Evolutionary conservation across 2,797 vertebrate genomes (phyloP), one percentile per base, ranked within the genome.

Genomic region (Galago senegalensis): DNA sequence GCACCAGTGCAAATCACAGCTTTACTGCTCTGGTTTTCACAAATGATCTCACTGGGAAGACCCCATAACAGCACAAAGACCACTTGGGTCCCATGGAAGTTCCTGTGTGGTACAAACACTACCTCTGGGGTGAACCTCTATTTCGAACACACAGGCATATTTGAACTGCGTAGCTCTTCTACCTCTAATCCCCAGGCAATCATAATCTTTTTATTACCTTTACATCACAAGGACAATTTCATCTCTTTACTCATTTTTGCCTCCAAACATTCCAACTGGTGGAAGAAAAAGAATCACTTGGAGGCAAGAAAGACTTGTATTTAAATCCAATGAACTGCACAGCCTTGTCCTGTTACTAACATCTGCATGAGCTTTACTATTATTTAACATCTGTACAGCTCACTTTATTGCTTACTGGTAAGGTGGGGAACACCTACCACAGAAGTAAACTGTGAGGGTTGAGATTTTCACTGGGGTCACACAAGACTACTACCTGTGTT

Each of bases 401-500:
- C 27, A 18, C 20, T 75, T 27, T 12, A 27, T 1, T 29, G 63
- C 2, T 25, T 29, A 17, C 7, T 4, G 23, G n/a, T 58, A 14
- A 65, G 43, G 53, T 0, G 21, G 75, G 58, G 17, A 34, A 3
- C 21, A 43, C 25, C 29, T 20, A 6, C 29, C 12, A 67, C 25
- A 29, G 17, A 23, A 21, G 75, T 1, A 2, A 75, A 16, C 0
- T 1, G 43, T 17, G 46, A 73, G 58, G n/a, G 10, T 9, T 27
- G 23, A 16, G 1, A 5, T 4, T 65, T 16, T 29, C 67, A 21
- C 43, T 6, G 87, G 61, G 21, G 20, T 20, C n/a, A 7, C 2
- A 61, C 10, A 9, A 9, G n/a, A 23, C 5, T 1, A 5, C 0
- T 0, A 2, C 61, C 27, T 11, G 56, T 5, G 61, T 46, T 17